Percentiles rank a stretch among this genome's conserved stretches.
These are phyloP conservation scores for Todus mexicanus DNA, from an alignment of 2,797 vertebrate species.

Conservation along the genomic window DNA sequence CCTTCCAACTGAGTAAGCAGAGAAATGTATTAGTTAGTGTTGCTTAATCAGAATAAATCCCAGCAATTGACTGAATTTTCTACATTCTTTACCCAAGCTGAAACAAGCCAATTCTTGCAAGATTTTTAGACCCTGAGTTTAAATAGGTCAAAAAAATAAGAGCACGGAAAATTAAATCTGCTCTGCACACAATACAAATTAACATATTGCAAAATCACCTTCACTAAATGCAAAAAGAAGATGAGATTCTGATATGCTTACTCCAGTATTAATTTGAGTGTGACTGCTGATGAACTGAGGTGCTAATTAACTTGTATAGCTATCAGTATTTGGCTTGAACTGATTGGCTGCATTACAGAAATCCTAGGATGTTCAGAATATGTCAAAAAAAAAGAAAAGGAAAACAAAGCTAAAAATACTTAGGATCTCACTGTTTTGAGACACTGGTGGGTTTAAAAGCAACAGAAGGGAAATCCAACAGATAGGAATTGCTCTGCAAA, in stretches of 20 bases:
- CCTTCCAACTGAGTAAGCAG: not conserved
- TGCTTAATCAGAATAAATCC: not conserved
- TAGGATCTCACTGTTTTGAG: slow-evolving; percentile 7
- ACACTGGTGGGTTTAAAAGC: slow-evolving; percentile 31
- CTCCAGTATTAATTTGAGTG: slow-evolving; percentile 2
- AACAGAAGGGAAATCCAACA: slow-evolving; percentile 43
- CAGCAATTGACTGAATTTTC: not conserved
- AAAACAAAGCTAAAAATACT: slow-evolving; percentile 42
- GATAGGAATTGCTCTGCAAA: slow-evolving; percentile 47
- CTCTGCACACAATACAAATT: slow-evolving; percentile 1
- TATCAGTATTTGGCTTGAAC: slow-evolving; percentile 15
- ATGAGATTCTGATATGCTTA: slow-evolving; percentile 15
- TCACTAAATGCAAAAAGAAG: slow-evolving; percentile 20
- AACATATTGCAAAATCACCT: slow-evolving; percentile 48
- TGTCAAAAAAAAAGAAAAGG: not conserved
- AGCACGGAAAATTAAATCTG: not conserved
- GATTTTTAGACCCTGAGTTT: not conserved
- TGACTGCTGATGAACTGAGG: slow-evolving; percentile 38
- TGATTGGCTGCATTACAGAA: slow-evolving; percentile 25
- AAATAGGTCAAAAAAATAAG: not conserved
- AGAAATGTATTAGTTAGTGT: not conserved
- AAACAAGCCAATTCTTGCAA: not conserved
- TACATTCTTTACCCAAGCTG: not conserved
- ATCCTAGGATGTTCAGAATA: not conserved
- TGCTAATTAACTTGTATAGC: slow-evolving; percentile 49